phyloP scores from a whole-genome alignment of 2,888 invertebrate genomes.

The Amaurobius ferox region DNA sequence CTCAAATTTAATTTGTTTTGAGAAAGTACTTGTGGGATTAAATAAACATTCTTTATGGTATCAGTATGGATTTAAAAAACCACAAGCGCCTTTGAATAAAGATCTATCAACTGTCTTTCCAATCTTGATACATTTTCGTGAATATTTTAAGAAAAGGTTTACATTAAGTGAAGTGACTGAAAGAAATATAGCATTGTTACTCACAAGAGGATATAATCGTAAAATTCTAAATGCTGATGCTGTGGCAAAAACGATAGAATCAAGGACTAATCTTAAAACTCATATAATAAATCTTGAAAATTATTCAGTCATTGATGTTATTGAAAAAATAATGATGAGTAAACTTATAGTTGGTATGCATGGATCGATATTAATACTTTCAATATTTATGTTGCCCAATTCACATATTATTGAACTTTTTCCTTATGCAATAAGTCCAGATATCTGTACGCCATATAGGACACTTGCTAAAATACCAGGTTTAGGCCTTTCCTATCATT shows the following conservation, averaged over 20 bases:
- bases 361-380: constrained; percentile 79
- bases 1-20: constrained; percentile 77
- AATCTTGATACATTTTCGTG: constrained; percentile 74
- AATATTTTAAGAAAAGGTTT: constrained; percentile 75
- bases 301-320: constrained; percentile 75
- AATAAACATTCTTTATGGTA: constrained; percentile 78
- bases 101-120: constrained; percentile 73
- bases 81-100: constrained; percentile 78
- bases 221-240: constrained; percentile 79
- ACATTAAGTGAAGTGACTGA: background rate
- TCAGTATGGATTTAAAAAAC: constrained; percentile 79
- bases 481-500: constrained; percentile 77
- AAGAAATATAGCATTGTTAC: constrained; percentile 75
- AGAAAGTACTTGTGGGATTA: constrained; percentile 77
- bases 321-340: constrained; percentile 74
- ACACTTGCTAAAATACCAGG: constrained; percentile 77
- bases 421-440: constrained; percentile 79
- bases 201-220: constrained; percentile 77
- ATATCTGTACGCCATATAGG: constrained; percentile 79
- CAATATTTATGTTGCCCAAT: constrained; percentile 78
- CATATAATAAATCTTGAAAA: constrained; percentile 38
- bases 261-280: constrained; percentile 74
- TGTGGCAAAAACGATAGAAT: constrained; percentile 76
- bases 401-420: constrained; percentile 79
- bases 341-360: constrained; percentile 78